Base-by-base conservation (phyloP, 2,888 invertebrate species). In the Epinotia brunnichana region DNA sequence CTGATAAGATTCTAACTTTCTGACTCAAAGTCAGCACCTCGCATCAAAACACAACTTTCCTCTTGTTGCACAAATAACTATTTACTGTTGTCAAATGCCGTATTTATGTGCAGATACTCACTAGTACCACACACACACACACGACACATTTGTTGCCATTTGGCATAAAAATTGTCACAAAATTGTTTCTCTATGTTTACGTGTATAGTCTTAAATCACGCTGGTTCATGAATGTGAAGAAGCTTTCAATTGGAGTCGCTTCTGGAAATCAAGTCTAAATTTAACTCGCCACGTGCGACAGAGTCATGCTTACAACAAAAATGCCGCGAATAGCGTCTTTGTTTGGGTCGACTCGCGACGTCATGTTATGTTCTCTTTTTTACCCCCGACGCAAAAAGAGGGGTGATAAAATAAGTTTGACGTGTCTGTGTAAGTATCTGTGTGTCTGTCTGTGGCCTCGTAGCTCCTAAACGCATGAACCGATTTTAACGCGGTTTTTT, bases 201-300 rank as follows among this genome's bases (percentile, higher is more conserved):
- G 4, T 44, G 24, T 1, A 41, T 51, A n/a, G 24, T 48, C 29
- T 4, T 62, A 48, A n/a, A n/a, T n/a, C n/a, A 7, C 4, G 48
- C 15, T n/a, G 5, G 48, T 48, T 44, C 15, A 48, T 48, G n/a
- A n/a, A 11, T n/a, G 62, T 51, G 17, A 67, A 39, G 35, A 17
- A 56, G 19, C 48, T 15, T 48, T 21, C 39, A 68, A 59, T 59
- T 68, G 59, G 68, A 35, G 35, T 10, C 35, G 59, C 51, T 69
- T 60, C 68, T 51, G 69, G 44, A 70, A 24, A 61, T 54, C 44
- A 39, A n/a, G 5, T 56, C 66, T 66, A 66, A 66, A 54, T 56
- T 41, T 66, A 66, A 41, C 54, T 5, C 53, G 11, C 66, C 66
- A 66, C 54, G 66, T 66, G 66, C n/a, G 24, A 21, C 21, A n/a